phyloP scores from a whole-genome alignment of 1,140 invertebrate species.

The fruit fly (Drosophila melanogaster) region Release_6_plus_ISO1_MT NT_033777.3:11639001-11639500 shows the following conservation, averaged over 20 bases:
- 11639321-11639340: neutral
- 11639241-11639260: neutral
- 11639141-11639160: constrained; percentile 2
- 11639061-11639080: constrained; percentile 15
- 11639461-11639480: constrained; percentile 1
- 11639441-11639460: neutral
- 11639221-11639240: neutral
- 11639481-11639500: constrained; percentile 13
- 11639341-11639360: no score
- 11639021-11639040: constrained; percentile 40
- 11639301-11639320: no score
- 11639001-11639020: constrained; percentile 30
- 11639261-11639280: neutral
- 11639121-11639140: constrained; percentile 19
- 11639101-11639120: constrained; percentile 8
- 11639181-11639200: no score
- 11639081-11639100: constrained; percentile 19
- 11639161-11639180: neutral
- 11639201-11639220: neutral
- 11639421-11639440: constrained; percentile 28
- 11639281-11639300: no score
- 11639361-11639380: neutral
- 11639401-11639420: constrained; percentile 1
- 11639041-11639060: constrained; percentile 28
- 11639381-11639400: neutral